Evolutionary conservation across 2,113 vertebrate species (phyloP).

Genomic region (Glaucomys volans): DNA sequence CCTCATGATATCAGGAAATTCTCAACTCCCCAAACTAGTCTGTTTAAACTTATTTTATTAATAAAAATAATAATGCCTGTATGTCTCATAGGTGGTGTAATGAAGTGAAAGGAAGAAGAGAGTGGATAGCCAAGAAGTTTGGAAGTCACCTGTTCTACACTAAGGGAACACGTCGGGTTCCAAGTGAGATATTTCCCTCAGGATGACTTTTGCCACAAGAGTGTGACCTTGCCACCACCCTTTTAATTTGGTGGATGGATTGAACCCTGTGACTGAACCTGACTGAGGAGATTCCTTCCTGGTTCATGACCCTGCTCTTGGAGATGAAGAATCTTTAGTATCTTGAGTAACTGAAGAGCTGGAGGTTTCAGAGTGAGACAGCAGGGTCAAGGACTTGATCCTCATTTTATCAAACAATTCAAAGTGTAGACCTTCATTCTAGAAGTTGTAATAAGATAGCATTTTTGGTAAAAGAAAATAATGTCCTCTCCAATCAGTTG

Average conservation of each 20-base stretch:
- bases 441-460: neutral
- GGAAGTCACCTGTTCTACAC: neutral
- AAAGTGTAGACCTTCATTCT: neutral
- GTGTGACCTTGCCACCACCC: constrained; percentile 4
- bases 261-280: constrained; percentile 57
- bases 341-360: neutral
- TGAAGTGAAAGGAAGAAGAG: neutral
- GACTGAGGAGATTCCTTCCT: constrained; percentile 61
- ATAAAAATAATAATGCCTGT: neutral
- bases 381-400: neutral
- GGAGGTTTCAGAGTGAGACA: neutral
- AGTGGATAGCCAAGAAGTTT: neutral
- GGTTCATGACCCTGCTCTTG: constrained; percentile 53
- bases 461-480: constrained; percentile 1
- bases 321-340: neutral
- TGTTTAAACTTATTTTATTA: constrained; percentile 15
- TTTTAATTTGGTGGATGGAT: neutral
- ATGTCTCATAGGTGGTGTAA: neutral
- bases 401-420: neutral
- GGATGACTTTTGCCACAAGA: neutral
- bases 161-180: neutral
- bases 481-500: neutral
- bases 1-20: neutral
- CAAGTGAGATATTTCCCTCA: neutral
- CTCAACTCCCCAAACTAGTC: neutral